Conservation (phyloP, 2,888 invertebrate species). For the Ormyrus pomaceus region DNA sequence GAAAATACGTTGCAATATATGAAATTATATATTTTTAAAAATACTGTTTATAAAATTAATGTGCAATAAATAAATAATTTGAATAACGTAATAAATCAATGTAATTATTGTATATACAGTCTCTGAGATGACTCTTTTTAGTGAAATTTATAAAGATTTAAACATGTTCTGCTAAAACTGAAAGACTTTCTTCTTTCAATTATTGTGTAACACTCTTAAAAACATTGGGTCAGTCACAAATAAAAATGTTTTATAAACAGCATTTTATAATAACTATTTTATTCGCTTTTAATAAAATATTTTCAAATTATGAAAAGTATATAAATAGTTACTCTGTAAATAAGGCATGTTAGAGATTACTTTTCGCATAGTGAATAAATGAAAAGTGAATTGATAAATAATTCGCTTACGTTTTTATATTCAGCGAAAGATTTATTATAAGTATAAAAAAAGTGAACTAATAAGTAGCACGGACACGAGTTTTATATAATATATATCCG, state of each 20-base stretch:
- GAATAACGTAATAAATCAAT: no score
- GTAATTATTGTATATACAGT: no score
- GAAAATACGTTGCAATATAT: no score
- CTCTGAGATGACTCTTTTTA: no score
- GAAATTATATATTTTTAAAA: no score
- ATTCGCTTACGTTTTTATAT: constrained; percentile 48
- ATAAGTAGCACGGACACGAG: constrained; percentile 55
- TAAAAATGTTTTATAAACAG: constrained; percentile 49
- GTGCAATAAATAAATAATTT: no score
- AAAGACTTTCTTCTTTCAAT: no score
- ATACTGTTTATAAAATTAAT: no score
- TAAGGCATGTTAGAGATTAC: constrained; percentile 26
- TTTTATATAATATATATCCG: constrained; percentile 54
- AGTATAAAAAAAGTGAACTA: constrained; percentile 57
- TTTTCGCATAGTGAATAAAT: constrained; percentile 48
- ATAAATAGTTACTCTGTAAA: constrained; percentile 45
- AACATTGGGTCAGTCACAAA: neutral
- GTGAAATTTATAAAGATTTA: no score
- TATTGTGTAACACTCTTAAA: no score
- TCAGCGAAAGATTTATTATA: constrained; percentile 56
- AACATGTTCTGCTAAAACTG: no score
- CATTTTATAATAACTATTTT: constrained; percentile 53
- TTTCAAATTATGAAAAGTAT: constrained; percentile 54
- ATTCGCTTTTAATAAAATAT: constrained; percentile 53
- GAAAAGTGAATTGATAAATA: constrained; percentile 49